These are phyloP conservation scores for Hybognathus amarus DNA, from an alignment of 2,797 vertebrate species.

Conservation along the genomic window DNA sequence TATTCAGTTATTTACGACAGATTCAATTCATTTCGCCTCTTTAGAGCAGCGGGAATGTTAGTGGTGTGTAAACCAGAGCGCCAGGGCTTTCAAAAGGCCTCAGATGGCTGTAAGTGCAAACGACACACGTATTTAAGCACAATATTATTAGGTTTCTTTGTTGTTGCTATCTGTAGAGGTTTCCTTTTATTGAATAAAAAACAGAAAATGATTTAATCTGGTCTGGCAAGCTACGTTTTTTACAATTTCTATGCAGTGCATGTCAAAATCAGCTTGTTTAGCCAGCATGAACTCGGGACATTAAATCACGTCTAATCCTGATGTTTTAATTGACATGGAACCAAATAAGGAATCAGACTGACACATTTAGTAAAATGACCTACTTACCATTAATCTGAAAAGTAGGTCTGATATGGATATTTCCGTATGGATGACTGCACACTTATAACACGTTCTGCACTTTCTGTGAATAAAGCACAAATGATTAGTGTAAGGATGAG, in stretches of 20 bases:
- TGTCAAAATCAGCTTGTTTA: not conserved
- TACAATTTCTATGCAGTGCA: not conserved
- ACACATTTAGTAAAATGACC: constrained; percentile 37
- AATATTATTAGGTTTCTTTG: constrained; percentile 8
- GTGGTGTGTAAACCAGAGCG: constrained; percentile 29
- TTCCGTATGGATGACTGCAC: constrained; percentile 11
- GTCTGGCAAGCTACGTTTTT: not conserved
- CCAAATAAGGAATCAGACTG: constrained; percentile 24
- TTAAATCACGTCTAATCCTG: not conserved
- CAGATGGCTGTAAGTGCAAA: constrained; percentile 4
- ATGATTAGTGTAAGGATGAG: not conserved
- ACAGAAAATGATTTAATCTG: not conserved
- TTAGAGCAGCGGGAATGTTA: constrained; percentile 31
- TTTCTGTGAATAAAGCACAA: constrained; percentile 6
- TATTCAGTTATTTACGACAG: constrained; percentile 51
- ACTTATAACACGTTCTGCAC: not conserved
- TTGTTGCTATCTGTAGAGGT: not conserved
- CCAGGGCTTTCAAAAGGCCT: constrained; percentile 4
- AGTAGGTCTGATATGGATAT: constrained; percentile 29
- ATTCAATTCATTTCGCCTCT: constrained; percentile 50
- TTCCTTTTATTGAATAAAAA: not conserved
- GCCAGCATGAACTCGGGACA: not conserved
- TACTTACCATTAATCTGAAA: constrained; percentile 29
- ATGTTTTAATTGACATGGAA: constrained; percentile 10
- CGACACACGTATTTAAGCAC: not conserved